A percentile compares a stretch with the other conserved stretches of the same genome.
These are phyloP conservation scores for Glaucopsyche alexis DNA, from an alignment of 2,888 invertebrate genomes.

Conservation along the genomic window DNA sequence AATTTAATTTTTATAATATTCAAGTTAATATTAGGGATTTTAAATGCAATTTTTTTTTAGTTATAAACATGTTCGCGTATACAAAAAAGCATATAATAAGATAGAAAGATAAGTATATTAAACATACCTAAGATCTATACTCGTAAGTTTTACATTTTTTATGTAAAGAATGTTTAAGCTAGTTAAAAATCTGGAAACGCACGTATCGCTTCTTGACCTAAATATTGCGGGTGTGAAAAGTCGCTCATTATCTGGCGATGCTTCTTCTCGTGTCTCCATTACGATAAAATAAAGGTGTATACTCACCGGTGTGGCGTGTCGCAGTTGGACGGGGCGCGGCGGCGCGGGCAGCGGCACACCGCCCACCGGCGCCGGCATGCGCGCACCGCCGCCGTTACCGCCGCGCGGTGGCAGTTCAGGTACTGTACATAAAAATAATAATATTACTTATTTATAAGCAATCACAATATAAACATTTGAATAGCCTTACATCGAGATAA, in stretches of 20 bases:
- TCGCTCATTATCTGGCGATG: no score
- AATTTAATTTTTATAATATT: neutral
- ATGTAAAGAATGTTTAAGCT: no score
- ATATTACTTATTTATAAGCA: neutral
- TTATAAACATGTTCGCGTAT: no score
- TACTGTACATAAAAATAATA: conserved; percentile 51
- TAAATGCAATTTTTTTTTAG: neutral
- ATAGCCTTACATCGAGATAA: neutral
- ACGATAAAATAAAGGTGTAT: neutral
- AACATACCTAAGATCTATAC: no score
- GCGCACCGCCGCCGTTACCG: conserved; percentile 57
- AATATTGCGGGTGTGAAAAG: no score
- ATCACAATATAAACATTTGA: conserved; percentile 19
- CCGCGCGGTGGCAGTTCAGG: conserved; percentile 93
- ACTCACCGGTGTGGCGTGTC: conserved; percentile 64
- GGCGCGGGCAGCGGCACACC: conserved; percentile 75
- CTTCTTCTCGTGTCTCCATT: no score
- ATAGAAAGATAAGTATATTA: no score
- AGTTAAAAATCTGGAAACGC: no score
- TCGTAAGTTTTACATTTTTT: no score
- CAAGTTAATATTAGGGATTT: neutral
- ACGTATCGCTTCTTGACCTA: no score
- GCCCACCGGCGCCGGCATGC: conserved; percentile 80
- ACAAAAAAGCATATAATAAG: no score
- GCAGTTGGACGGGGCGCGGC: conserved; percentile 62